A percentile compares a stretch with the other conserved stretches of the same genome.
Evolutionary conservation across 2,113 vertebrate genomes (phyloP).

Genomic region (Trichomycterus rosablanca): DNA sequence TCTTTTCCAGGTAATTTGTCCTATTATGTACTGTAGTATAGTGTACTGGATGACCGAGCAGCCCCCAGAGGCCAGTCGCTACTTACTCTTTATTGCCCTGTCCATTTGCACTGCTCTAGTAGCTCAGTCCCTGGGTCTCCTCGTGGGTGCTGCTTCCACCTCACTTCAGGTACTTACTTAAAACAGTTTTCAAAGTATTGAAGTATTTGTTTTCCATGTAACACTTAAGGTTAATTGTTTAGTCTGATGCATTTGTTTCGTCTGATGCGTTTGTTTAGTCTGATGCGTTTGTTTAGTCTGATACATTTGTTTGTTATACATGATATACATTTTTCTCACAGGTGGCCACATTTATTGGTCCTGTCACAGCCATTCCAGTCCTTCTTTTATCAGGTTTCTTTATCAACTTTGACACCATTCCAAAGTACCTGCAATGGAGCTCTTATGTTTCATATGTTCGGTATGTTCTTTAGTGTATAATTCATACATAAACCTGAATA

Average conservation of each 20-base stretch:
- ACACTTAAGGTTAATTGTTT: too few relatives aligned
- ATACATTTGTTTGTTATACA: neutral
- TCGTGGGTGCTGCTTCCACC: conserved; percentile 91
- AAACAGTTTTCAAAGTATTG: neutral
- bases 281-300: neutral
- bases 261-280: too few relatives aligned
- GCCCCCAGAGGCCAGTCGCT: conserved; percentile 82
- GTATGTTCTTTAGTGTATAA: conserved; percentile 53
- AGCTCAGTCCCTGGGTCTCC: conserved; percentile 88
- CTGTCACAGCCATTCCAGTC: conserved; percentile 90
- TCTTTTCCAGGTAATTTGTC: conserved; percentile 81
- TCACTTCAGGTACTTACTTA: conserved; percentile 78
- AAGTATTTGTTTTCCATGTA: too few relatives aligned
- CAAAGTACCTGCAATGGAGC: conserved; percentile 94
- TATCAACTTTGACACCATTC: conserved; percentile 97
- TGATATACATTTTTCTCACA: conserved; percentile 44
- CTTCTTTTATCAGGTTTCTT: conserved; percentile 97
- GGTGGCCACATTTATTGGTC: conserved; percentile 96
- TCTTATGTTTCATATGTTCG: conserved; percentile 96
- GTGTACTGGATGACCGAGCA: conserved; percentile 98
- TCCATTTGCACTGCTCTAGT: conserved; percentile 86
- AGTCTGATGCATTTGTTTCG: too few relatives aligned
- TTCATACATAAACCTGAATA: too few relatives aligned
- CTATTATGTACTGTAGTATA: conserved; percentile 90
- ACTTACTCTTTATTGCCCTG: conserved; percentile 88